These are phyloP conservation scores for Lomographa bimaculata DNA, from an alignment of 2,888 invertebrate genomes.

Conservation along the genomic window DNA sequence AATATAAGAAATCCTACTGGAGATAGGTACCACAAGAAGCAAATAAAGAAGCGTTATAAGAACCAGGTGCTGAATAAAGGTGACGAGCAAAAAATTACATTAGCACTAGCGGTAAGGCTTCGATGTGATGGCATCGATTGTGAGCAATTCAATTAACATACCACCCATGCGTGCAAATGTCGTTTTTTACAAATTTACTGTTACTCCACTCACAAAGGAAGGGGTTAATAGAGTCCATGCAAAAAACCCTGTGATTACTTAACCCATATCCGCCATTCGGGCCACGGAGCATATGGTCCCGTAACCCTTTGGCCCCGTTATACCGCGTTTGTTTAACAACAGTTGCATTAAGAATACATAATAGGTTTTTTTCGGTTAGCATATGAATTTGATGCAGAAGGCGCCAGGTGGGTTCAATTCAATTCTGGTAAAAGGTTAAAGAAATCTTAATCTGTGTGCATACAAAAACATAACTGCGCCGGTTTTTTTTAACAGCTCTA, in stretches of 20 bases:
- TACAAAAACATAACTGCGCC: slow-evolving; percentile 24
- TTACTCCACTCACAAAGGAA: slow-evolving; percentile 66
- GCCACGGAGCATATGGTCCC: slow-evolving; percentile 65
- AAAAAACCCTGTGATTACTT: slow-evolving; percentile 75
- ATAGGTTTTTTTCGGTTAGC: slow-evolving; percentile 55
- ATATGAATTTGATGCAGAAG: slow-evolving; percentile 45
- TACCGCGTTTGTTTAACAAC: slow-evolving; percentile 61
- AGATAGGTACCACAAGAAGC: too few relatives aligned
- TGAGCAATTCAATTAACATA: slow-evolving; percentile 66
- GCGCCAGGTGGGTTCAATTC: slow-evolving; percentile 62
- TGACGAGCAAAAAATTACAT: slow-evolving; percentile 44
- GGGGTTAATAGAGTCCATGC: slow-evolving; percentile 67
- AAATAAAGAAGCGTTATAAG: slow-evolving; percentile 31
- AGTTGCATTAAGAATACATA: slow-evolving; percentile 69
- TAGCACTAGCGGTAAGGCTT: slow-evolving; percentile 43
- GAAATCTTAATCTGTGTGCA: slow-evolving; percentile 27
- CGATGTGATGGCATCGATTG: slow-evolving; percentile 50
- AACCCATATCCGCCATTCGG: slow-evolving; percentile 78
- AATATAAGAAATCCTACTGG: too few relatives aligned
- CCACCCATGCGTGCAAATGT: slow-evolving; percentile 66
- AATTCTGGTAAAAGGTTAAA: slow-evolving; percentile 32
- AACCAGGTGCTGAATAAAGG: slow-evolving; percentile 38
- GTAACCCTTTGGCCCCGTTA: slow-evolving; percentile 83
- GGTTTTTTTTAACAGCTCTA: slow-evolving; percentile 8
- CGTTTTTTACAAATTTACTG: slow-evolving; percentile 62